Percentiles rank a stretch among this genome's conserved stretches.
These are phyloP conservation scores for Phortica magna DNA, from an alignment of 2,888 invertebrate species.

Conservation along the genomic window DNA sequence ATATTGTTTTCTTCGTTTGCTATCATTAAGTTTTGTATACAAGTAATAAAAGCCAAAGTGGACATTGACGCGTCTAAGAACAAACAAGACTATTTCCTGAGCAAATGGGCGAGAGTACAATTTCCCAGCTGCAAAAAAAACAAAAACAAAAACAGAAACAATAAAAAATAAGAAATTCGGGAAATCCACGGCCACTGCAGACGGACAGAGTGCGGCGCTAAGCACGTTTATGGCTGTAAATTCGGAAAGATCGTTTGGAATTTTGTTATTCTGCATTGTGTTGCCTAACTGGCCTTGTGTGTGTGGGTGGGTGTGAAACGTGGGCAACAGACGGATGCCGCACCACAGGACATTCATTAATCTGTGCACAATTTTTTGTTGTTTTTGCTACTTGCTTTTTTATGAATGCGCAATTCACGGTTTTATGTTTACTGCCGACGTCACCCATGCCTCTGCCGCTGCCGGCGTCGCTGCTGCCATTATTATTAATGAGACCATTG, in stretches of 20 bases:
- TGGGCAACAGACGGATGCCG: background rate
- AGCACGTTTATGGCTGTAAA: too few species aligned
- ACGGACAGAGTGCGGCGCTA: too few species aligned
- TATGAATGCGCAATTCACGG: background rate
- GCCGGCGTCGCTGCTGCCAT: background rate
- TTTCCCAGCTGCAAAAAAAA: background rate
- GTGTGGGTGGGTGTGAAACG: background rate
- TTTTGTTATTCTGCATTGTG: background rate
- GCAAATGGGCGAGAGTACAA: background rate
- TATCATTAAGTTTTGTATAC: constrained; percentile 13
- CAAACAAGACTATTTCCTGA: background rate
- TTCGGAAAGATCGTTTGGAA: too few species aligned
- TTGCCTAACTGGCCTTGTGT: background rate
- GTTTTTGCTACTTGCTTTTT: background rate
- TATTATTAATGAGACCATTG: constrained; percentile 2
- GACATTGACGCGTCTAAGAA: background rate
- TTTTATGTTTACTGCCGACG: background rate
- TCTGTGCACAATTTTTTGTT: background rate
- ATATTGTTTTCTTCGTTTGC: constrained; percentile 15
- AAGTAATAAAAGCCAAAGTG: constrained; percentile 20
- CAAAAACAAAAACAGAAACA: too few species aligned
- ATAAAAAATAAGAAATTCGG: too few species aligned
- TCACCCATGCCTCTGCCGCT: background rate
- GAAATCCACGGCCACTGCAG: too few species aligned
- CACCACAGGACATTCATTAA: background rate